Evolutionary conservation across 2,888 invertebrate genomes (phyloP), one percentile per base, ranked within the genome.

Genomic region (Drosophila greeni): DNA sequence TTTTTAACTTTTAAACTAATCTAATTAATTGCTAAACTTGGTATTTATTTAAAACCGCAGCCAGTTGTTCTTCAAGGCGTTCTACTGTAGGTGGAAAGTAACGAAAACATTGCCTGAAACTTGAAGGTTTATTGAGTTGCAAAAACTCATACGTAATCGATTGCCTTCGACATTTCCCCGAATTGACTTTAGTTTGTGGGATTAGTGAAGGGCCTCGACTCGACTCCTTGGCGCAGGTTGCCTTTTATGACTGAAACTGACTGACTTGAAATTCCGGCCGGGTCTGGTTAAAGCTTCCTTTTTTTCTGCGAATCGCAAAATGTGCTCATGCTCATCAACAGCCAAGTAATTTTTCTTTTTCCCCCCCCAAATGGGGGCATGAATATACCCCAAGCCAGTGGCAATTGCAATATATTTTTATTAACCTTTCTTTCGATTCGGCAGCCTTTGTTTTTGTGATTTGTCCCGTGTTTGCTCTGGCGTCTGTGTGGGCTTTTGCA

Each of bases 371-470:
- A 34, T 29, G 24, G 18, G 6, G 68, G 42, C 12, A 60, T 12
- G 29, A 62, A 45, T 42, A 36, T 12, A 45, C 34, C 23, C 23
- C 34, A 11, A 34, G 5, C 47, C 59, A 3, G 20, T 31, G 34
- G 59, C 48, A 59, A 60, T 43, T 51, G 74, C 69, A 72, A 82
- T 77, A 79, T 71, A 74, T 75, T 73, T 79, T 79, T 82, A 82
- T 79, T 72, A 75, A 67, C 66, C 68, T 82, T 70, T 68, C 31
- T n/a, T 57, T 61, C 60, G 73, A 70, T 70, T 76, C 43, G 26
- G 68, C 48, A 68, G 42, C 73, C 67, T 74, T 72, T 70, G 73
- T 59, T 75, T 69, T 24, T 40, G 58, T 70, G 66, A 55, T 65
- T 69, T 75, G 60, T 53, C 65, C 54, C 54, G 36, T 64, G 52